Base-by-base conservation (phyloP, 1,140 invertebrate species). In the Eriocheir sinensis region DNA sequence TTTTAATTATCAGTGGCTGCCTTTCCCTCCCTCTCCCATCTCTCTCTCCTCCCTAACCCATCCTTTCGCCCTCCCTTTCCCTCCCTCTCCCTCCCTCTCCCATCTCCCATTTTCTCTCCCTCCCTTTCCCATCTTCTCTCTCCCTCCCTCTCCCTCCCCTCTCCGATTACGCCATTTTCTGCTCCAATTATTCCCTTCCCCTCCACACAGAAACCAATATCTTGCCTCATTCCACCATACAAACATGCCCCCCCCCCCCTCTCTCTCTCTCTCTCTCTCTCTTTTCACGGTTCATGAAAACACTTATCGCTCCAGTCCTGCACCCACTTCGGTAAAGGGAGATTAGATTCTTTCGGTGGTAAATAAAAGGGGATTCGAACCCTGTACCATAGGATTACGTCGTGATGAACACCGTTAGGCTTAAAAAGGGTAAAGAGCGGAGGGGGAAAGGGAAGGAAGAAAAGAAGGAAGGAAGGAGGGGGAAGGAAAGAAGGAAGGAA, bases 1-100 rank as follows among this genome's bases (percentile, higher is more conserved):
- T 72, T n/a, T 72, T n/a, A 72, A 72, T 72, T 72, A 72, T 72
- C 60, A 72, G 60, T n/a, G n/a, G n/a, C n/a, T n/a, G n/a, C n/a
- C n/a, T n/a, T n/a, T n/a, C 60, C 60, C 60, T 72, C 60, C 60
- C 60, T n/a, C 60, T n/a, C 27, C 60, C 27, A 21, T 72, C 44
- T 4, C 27, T n/a, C n/a, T n/a, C n/a, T n/a, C n/a, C n/a, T n/a
- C n/a, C n/a, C n/a, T n/a, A n/a, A n/a, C n/a, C n/a, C n/a, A n/a
- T n/a, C n/a, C n/a, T n/a, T n/a, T n/a, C n/a, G n/a, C n/a, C n/a
- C n/a, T n/a, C n/a, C n/a, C n/a, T n/a, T n/a, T n/a, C n/a, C n/a
- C n/a, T n/a, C n/a, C n/a, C n/a, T n/a, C n/a, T n/a, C 60, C 60
- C 60, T 72, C 60, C 60, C 60, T n/a, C 60, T n/a, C 27, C 60